These are phyloP conservation scores for Tolmerus cingulatus DNA, from an alignment of 2,888 invertebrate genomes.

Conservation along the genomic window DNA sequence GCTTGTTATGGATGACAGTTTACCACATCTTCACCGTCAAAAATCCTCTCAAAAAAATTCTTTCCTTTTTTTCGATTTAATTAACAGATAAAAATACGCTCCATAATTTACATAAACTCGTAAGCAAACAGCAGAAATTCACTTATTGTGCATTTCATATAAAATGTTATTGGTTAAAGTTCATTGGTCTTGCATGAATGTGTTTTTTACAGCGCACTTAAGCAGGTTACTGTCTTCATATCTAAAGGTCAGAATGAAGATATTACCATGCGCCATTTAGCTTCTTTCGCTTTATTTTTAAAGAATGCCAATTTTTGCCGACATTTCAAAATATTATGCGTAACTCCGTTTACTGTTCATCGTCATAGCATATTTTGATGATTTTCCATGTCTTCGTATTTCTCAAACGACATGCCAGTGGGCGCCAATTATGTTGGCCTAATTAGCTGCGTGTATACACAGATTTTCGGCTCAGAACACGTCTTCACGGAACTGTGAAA, in stretches of 20 bases:
- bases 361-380: not conserved
- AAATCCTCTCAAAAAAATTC: not conserved
- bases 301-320: not conserved
- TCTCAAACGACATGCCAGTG: not conserved
- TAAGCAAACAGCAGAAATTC: not conserved
- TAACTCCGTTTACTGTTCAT: not conserved
- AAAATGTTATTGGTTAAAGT: not conserved
- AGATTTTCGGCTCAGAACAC: not conserved
- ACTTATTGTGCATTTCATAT: not conserved
- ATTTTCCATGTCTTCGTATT: not conserved
- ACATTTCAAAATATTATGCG: not conserved
- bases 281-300: not conserved
- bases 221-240: not conserved
- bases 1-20: not conserved
- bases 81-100: not conserved
- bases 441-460: not conserved
- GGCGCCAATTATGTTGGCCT: not conserved
- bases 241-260: not conserved
- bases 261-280: not conserved
- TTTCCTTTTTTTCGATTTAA: not conserved
- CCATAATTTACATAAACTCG: not conserved
- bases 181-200: not conserved
- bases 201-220: not conserved
- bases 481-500: not conserved
- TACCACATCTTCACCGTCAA: not conserved